Evolutionary conservation across 2,888 invertebrate genomes (phyloP), one percentile per base, ranked within the genome.

Genomic region (Pristionchus maxplancki): DNA sequence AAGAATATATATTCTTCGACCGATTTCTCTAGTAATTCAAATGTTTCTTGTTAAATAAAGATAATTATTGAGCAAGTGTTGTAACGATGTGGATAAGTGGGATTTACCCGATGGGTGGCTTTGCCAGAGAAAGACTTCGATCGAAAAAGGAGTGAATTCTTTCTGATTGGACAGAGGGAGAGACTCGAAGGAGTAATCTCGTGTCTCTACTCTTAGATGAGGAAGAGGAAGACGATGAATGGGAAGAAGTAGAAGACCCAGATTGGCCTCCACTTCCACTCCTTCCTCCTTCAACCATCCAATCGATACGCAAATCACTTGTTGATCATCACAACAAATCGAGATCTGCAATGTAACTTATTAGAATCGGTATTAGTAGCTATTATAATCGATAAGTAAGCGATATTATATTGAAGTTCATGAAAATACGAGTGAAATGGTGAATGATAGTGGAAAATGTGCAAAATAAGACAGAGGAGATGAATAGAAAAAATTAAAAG

Each of bases 271-370:
- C 50, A 82, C n/a, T 82, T 50, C 50, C 34, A 31, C 48, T 78
- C 15, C 15, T 34, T 40, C 15, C 48, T 50, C 82, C 50, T 50
- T 82, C 82, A 17, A 48, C 82, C 82, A 82, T 82, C 82, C 82
- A 82, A 82, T 82, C 82, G 82, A 82, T 81, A n/a, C 20, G 48
- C 24, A 13, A 81, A 31, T 50, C 82, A 82, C 50, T 50, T 82
- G 82, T 82, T 50, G 48, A 50, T 82, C 82, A 82, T 82, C 28
- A 28, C 82, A 82, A 48, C 13, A 9, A 40, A 20, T 50, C 31
- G 34, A 31, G 6, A 15, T 17, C 82, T 82, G 48, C 11, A 82
- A 82, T 17, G 17, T 28, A 82, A 31, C 1, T 17, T 6, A 50
- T 28, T 50, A 11, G 15, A 31, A n/a, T n/a, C n/a, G n/a, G n/a